phyloP scores from a whole-genome alignment of 2,888 invertebrate species.

The Machimus atricapillus region DNA sequence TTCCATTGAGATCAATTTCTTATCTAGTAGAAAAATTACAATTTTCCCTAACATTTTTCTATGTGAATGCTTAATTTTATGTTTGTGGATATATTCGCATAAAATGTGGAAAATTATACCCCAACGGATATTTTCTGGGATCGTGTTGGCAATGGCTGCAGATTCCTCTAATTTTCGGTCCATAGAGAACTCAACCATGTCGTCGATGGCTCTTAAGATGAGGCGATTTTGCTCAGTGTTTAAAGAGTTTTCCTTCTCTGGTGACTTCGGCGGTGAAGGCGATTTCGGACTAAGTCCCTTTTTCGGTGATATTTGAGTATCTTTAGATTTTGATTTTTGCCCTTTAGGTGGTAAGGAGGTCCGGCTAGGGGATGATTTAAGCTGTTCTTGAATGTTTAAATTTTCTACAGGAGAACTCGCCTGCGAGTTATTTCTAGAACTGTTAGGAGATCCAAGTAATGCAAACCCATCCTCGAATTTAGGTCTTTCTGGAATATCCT shows the following conservation, averaged over 20 bases:
- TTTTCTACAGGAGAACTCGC: not conserved
- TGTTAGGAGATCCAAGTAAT: not conserved
- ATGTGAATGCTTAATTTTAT: slow-evolving; percentile 53
- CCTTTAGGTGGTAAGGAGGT: not conserved
- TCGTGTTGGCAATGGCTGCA: slow-evolving; percentile 52
- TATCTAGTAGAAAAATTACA: slow-evolving; percentile 63
- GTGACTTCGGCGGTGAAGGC: not conserved
- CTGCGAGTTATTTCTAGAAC: not conserved
- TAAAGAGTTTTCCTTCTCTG: not conserved
- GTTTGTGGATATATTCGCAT: slow-evolving; percentile 58
- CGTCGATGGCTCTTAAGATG: slow-evolving; percentile 47
- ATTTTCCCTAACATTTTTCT: slow-evolving; percentile 62
- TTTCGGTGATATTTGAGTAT: not conserved
- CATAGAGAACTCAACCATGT: slow-evolving; percentile 54
- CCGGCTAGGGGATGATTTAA: not conserved
- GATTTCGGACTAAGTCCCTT: not conserved
- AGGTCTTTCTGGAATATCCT: slow-evolving; percentile 47
- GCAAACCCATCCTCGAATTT: slow-evolving; percentile 48
- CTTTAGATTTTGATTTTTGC: not conserved
- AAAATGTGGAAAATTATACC: slow-evolving; percentile 57
- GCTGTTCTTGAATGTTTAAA: not conserved
- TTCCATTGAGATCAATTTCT: slow-evolving; percentile 63
- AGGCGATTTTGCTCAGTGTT: not conserved
- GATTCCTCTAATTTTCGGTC: slow-evolving; percentile 51
- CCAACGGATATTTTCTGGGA: slow-evolving; percentile 54